Base-by-base conservation (phyloP, 1,140 invertebrate genomes). In the Cotesia chilonis region DNA sequence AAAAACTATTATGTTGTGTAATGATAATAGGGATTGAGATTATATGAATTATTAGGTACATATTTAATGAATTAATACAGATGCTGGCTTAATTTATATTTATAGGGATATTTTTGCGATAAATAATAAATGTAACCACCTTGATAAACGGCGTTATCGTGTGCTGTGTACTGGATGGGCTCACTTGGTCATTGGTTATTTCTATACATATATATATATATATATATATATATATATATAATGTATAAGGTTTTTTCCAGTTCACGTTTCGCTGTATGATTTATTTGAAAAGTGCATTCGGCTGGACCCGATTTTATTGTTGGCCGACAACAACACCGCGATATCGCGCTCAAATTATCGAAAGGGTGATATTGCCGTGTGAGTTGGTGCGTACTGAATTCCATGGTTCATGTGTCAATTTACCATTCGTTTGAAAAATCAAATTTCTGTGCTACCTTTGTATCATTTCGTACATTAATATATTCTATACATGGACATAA, bases 271-370 rank as follows among this genome's bases (percentile, higher is more conserved):
- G 70, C 60, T 59, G 68, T 68, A 70, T 74, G 72, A 76, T 76
- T 74, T 76, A 76, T 76, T 76, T 72, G 72, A 72, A 69, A 76
- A 76, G 70, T 72, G 75, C 72, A 74, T 72, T 74, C 70, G 72
- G 54, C 67, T 68, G 70, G 55, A 68, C 67, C 71, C 61, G 69
- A 63, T 68, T 76, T 74, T 74, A 74, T 74, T 76, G 72, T 71
- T 72, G 66, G 61, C 38, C 51, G 65, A 71, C 71, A 70, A 71
- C 57, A 51, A 71, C 69, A 36, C 17, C 36, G 63, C 51, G 70
- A 72, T 72, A 72, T 72, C 70, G 63, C 70, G 51, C 64, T 66
- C 70, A 67, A 72, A 72, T 72, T 72, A 72, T 72, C 70, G 63
- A 38, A 67, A 20, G 70, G 63, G 52, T 60, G 60, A 71, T 60